Evolutionary conservation across 2,888 invertebrate species (phyloP).

Genomic region (Drosophila formosana): DNA sequence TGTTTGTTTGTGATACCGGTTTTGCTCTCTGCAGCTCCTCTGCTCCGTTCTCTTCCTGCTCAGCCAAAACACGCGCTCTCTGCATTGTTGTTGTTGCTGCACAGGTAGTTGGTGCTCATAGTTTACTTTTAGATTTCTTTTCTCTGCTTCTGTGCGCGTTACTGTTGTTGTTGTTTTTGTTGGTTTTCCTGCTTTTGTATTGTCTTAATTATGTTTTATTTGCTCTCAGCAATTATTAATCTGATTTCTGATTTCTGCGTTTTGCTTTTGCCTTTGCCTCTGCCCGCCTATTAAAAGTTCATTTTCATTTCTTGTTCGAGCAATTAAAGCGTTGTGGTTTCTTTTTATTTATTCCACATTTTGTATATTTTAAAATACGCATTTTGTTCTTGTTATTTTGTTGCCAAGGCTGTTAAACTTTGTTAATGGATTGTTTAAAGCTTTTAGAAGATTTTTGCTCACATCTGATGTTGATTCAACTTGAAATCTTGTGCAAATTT

Average conservation of each 20-base stretch:
- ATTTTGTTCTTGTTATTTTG: constrained; percentile 28
- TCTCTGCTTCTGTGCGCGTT: constrained; percentile 60
- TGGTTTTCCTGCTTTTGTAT: constrained; percentile 21
- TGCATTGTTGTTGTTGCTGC: constrained; percentile 39
- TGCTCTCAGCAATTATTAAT: constrained; percentile 62
- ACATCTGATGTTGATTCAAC: constrained; percentile 10
- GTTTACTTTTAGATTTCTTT: constrained; percentile 78
- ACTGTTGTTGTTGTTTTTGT: constrained; percentile 39
- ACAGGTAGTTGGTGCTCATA: constrained; percentile 72
- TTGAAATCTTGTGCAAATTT: constrained; percentile 18
- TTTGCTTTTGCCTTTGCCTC: constrained; percentile 10
- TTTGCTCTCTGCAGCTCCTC: constrained; percentile 37
- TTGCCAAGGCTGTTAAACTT: constrained; percentile 55
- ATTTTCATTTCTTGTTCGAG: constrained; percentile 36
- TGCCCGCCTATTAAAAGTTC: constrained; percentile 43
- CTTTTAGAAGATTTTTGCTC: constrained; percentile 22
- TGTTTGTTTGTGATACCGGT: constrained; percentile 73
- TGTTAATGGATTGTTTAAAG: constrained; percentile 36
- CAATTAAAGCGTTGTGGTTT: constrained; percentile 23
- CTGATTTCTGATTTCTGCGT: constrained; percentile 50
- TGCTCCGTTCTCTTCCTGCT: constrained; percentile 20
- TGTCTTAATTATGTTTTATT: constrained; percentile 69
- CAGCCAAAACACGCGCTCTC: constrained; percentile 32
- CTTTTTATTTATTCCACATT: constrained; percentile 42
- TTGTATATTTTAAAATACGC: constrained; percentile 38